Percentiles rank a stretch among this genome's conserved stretches.
phyloP scores from a whole-genome alignment of 2,797 vertebrate genomes.

The Neoniphon sammara region DNA sequence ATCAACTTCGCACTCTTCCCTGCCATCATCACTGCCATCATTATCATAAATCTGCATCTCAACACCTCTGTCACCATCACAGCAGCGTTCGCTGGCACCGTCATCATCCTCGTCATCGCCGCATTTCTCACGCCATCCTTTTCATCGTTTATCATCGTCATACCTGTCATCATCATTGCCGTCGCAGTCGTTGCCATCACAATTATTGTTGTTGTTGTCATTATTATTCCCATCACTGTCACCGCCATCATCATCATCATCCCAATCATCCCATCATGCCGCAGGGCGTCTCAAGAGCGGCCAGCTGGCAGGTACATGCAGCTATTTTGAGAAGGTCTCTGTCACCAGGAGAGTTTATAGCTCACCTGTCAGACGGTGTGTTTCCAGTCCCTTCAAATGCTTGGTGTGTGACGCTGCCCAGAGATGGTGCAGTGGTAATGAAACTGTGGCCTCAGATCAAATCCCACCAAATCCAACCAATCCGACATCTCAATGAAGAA shows the following conservation, averaged over 20 bases:
- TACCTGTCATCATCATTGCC: not conserved
- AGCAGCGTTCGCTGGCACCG: no score
- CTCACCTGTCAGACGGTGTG: no score
- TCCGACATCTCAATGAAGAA: not conserved
- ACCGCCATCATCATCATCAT: not conserved
- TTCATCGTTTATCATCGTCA: slow-evolving; percentile 9
- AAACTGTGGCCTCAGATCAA: not conserved
- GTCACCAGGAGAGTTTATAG: not conserved
- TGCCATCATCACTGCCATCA: slow-evolving; percentile 9
- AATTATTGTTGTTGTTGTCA: not conserved
- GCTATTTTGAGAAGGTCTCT: slow-evolving; percentile 16
- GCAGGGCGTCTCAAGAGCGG: no score
- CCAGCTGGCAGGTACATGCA: not conserved
- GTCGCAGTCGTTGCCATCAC: not conserved
- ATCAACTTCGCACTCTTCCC: not conserved
- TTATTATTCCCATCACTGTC: not conserved
- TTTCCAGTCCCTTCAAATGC: no score
- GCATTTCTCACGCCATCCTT: no score
- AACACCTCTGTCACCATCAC: not conserved
- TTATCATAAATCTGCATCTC: not conserved
- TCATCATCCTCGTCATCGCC: slow-evolving; percentile 11
- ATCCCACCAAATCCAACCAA: slow-evolving; percentile 5
- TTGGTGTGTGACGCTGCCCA: no score
- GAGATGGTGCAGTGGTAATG: no score
- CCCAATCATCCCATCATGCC: not conserved